phyloP scores from a whole-genome alignment of 2,888 invertebrate genomes.

The Branchipolynoe longqiensis region DNA sequence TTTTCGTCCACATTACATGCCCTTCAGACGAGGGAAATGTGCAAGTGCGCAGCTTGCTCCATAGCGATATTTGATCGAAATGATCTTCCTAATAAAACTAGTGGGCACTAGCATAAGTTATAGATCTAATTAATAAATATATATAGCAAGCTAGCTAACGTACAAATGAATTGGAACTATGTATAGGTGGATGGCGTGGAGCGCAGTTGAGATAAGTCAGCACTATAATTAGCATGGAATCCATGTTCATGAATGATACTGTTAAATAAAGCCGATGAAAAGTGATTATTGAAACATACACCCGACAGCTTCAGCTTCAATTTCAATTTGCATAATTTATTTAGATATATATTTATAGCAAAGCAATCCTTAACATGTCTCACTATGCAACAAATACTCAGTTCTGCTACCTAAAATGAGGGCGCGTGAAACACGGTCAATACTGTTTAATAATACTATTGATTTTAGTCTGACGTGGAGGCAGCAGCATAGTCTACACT shows the following conservation, averaged over 20 bases:
- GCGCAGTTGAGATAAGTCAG: too few relatives aligned
- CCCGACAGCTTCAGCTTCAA: too few relatives aligned
- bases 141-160: too few relatives aligned
- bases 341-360: not conserved
- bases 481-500: constrained; percentile 1
- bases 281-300: too few relatives aligned
- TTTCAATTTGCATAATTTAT: not conserved
- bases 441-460: constrained; percentile 27
- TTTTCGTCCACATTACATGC: constrained; percentile 14
- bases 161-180: too few relatives aligned
- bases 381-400: not conserved
- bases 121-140: too few relatives aligned
- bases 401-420: not conserved
- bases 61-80: not conserved
- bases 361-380: not conserved
- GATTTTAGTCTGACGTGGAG: constrained; percentile 27
- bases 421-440: not conserved
- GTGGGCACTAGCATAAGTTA: too few relatives aligned
- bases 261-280: too few relatives aligned
- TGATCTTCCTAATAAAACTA: too few relatives aligned
- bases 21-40: not conserved
- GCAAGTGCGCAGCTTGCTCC: not conserved
- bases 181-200: too few relatives aligned
- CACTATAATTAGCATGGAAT: too few relatives aligned
- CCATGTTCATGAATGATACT: too few relatives aligned